Evolutionary conservation across 2,113 vertebrate species (phyloP), one percentile per base, ranked within the genome.

Genomic region (Tupaia chinensis): DNA sequence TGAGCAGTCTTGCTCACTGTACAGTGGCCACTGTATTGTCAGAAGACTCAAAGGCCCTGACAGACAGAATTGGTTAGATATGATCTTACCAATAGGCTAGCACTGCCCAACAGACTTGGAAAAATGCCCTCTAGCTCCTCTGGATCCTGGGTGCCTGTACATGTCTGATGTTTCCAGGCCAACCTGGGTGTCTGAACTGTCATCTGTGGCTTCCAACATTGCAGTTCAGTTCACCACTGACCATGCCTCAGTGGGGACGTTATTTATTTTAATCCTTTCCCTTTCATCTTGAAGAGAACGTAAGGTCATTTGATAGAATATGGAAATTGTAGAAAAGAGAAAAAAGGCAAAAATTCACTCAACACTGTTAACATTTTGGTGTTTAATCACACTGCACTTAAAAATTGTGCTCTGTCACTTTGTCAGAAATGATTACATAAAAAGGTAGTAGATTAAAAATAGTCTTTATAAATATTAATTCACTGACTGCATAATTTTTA

Each of bases 401-500:
- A 56, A 80, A 87, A 73, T 63, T 73, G 54, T 79, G 27, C 56
- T 56, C 9, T 95, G 17, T n/a, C 29, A n/a, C 23, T 95, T 95
- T 25, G 19, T 53, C 81, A 66, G 44, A 80, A 7, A 44, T 86
- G 73, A 34, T 73, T 65, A 29, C 10, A 20, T 58, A 44, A 91
- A 63, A 68, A 65, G 27, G 2, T 76, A 32, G 14, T 61, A 3
- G 60, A 54, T 87, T 81, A 63, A 74, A 88, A 70, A 86, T 13
- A 25, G 10, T 22, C 6, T 68, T 94, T 58, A 27, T 53, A 80
- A 58, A 44, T 74, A 44, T 58, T 25, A 78, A 32, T 61, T 19
- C 20, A n/a, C 19, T 27, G 9, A 5, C 29, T 56, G 4, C 29
- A 29, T 23, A 25, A 20, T 10, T 14, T 6, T 66, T 91, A n/a